Conservation (phyloP, 2,888 invertebrate genomes). For the Drosophila neutralis region DNA sequence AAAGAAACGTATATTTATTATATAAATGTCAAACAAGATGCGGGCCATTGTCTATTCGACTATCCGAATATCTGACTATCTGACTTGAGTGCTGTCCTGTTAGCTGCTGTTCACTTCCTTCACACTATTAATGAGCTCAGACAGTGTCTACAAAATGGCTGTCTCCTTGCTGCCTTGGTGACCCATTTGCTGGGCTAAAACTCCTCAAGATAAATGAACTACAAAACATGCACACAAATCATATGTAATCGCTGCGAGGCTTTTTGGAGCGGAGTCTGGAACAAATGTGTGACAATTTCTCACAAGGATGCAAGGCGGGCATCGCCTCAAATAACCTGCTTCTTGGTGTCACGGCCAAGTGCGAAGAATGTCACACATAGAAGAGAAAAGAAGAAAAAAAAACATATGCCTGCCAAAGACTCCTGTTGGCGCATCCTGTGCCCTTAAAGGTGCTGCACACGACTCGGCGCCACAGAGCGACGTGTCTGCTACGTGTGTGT, state of each 20-base stretch:
- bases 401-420: slow-evolving; percentile 17
- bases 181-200: slow-evolving; percentile 53
- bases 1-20: slow-evolving; percentile 30
- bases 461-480: slow-evolving; percentile 20
- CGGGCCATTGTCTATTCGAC: slow-evolving; percentile 20
- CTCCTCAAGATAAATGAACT: slow-evolving; percentile 69
- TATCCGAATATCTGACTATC: neutral
- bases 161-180: slow-evolving; percentile 50
- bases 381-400: slow-evolving; percentile 16
- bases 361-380: slow-evolving; percentile 69
- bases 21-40: slow-evolving; percentile 39
- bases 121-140: slow-evolving; percentile 26
- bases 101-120: slow-evolving; percentile 8
- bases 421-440: slow-evolving; percentile 34
- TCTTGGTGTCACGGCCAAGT: slow-evolving; percentile 74
- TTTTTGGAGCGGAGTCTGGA: slow-evolving; percentile 25
- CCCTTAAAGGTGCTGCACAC: slow-evolving; percentile 55
- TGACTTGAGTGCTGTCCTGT: neutral
- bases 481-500: slow-evolving; percentile 47
- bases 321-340: slow-evolving; percentile 1
- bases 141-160: slow-evolving; percentile 34
- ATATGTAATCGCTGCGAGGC: slow-evolving; percentile 57
- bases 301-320: slow-evolving; percentile 39
- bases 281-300: slow-evolving; percentile 78
- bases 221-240: slow-evolving; percentile 78